Conservation (phyloP, 2,888 invertebrate species). For the Norana najaformis region DNA sequence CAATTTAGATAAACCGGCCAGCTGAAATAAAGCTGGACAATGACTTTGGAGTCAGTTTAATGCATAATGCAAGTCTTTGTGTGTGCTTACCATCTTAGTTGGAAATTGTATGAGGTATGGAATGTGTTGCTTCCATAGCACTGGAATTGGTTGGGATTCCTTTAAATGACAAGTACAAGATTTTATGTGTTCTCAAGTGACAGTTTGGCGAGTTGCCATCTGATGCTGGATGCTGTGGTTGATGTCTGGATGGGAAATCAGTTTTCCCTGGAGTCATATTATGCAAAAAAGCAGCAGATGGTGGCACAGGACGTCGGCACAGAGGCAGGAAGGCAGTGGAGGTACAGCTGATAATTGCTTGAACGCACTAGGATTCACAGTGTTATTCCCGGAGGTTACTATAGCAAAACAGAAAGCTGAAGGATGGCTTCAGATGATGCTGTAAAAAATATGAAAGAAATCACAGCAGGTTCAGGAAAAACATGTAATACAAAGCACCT, state of each 20-base stretch:
- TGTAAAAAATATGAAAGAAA: background rate
- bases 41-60: background rate
- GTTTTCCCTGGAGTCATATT: background rate
- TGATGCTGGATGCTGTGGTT: background rate
- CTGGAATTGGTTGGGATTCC: background rate
- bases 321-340: background rate
- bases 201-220: background rate
- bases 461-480: background rate
- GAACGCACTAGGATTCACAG: background rate
- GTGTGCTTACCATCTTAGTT: background rate
- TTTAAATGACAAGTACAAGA: background rate
- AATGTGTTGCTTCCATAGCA: background rate
- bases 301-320: background rate
- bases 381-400: background rate
- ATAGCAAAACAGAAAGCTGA: background rate
- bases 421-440: background rate
- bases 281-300: background rate
- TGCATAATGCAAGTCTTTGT: too few relatives aligned
- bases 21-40: background rate
- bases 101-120: background rate
- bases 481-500: background rate
- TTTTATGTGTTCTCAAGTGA: background rate
- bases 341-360: background rate
- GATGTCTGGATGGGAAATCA: background rate
- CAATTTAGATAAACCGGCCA: background rate